Evolutionary conservation across 2,797 vertebrate species (phyloP).

Genomic region (Hypotaenidia okinawae): DNA sequence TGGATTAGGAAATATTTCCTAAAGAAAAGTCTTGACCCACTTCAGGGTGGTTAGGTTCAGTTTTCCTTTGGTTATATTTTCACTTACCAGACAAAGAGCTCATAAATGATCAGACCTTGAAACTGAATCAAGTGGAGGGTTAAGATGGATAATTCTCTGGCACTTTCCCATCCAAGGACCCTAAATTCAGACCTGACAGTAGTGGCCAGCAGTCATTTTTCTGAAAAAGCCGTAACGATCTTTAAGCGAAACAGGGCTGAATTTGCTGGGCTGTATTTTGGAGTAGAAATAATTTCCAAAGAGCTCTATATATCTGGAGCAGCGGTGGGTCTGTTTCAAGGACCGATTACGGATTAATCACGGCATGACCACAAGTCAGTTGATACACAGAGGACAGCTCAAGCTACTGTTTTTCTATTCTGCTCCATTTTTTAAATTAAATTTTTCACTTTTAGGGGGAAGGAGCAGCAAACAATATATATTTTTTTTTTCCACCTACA

Average conservation of each 20-base stretch:
- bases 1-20: slow-evolving; percentile 49
- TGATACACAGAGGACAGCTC: slow-evolving; percentile 32
- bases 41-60: slow-evolving; percentile 8
- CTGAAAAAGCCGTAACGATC: slow-evolving; percentile 47
- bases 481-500: slow-evolving; percentile 8
- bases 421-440: slow-evolving; percentile 17
- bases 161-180: slow-evolving; percentile 44
- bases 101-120: slow-evolving; percentile 61
- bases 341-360: slow-evolving; percentile 30
- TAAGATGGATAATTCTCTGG: slow-evolving; percentile 62
- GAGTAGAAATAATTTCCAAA: slow-evolving; percentile 39
- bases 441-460: not conserved
- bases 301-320: slow-evolving; percentile 32
- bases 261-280: slow-evolving; percentile 37
- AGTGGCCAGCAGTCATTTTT: slow-evolving; percentile 48
- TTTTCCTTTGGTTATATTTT: slow-evolving; percentile 45
- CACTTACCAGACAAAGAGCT: slow-evolving; percentile 32
- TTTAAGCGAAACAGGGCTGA: not conserved
- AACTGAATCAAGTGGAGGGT: slow-evolving; percentile 44
- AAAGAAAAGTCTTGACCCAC: slow-evolving; percentile 43
- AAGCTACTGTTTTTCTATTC: slow-evolving; percentile 44
- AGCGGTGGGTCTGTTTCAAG: slow-evolving; percentile 28
- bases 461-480: not conserved
- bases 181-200: slow-evolving; percentile 63
- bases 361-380: not conserved